Base-by-base conservation (phyloP, 2,797 vertebrate genomes). In the Cirrhinus molitorella region DNA sequence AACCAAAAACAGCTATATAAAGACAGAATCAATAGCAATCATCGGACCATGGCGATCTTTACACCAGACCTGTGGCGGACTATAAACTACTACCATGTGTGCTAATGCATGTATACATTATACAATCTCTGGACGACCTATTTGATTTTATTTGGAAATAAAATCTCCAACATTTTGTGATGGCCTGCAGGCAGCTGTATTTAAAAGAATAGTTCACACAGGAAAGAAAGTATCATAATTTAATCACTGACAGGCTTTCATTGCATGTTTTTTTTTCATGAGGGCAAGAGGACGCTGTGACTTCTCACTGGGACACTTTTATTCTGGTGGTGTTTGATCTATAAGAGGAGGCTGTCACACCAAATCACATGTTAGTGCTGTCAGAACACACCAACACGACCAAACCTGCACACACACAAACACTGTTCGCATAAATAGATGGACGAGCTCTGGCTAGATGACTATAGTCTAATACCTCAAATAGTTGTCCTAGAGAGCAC, bases 21-120 rank as follows among this genome's bases (percentile, higher is more conserved):
- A 79, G 81, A 61, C 65, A 25, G 47, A 80, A 86, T 88, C 85
- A 82, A 84, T 82, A 85, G 59, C 73, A 68, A 85, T 87, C 80
- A 88, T 81, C 34, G 51, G 75, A 76, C 66, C 43, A 65, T 51
- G 63, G 57, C 28, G n/a, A 66, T 83, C 63, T 45, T 68, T 83
- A 43, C 61, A 83, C 63, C 47, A 45, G 71, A 65, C 34, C 37
- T 43, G 17, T 3, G 17, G 19, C n/a, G 53, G 12, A 66, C 25
- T 19, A 19, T 40, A 65, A 73, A 10, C 47, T 74, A 34, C 65
- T 63, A 65, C 57, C n/a, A 25, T 61, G 25, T n/a, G 7, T 47
- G 23, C 53, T 81, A 81, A 81, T 47, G 43, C 25, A 61, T 81
- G 67, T 37, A 81, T 21, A 37, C 43, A 37, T 80, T 43, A 57